Evolutionary conservation across 2,797 vertebrate genomes (phyloP).

Genomic region (Enteromius mattozi): DNA sequence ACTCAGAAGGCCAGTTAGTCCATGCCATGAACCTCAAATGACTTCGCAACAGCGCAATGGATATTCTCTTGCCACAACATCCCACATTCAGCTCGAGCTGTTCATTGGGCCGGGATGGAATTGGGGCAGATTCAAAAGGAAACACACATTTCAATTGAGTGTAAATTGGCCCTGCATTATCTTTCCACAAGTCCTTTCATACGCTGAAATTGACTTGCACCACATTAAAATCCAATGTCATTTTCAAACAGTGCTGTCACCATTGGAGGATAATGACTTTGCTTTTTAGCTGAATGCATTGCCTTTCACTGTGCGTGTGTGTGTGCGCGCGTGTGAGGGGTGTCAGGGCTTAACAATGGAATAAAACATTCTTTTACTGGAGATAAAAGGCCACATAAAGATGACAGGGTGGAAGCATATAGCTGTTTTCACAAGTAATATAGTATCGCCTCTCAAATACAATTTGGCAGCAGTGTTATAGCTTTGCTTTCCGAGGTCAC

Average conservation of each 20-base stretch:
- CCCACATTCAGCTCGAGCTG: constrained; percentile 44
- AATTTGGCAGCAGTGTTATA: constrained; percentile 37
- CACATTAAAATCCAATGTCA: constrained; percentile 70
- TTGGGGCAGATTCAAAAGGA: constrained; percentile 61
- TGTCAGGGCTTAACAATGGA: constrained; percentile 57
- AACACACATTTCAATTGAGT: constrained; percentile 64
- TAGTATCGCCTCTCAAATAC: constrained; percentile 37
- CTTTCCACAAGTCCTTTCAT: constrained; percentile 63
- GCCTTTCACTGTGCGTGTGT: constrained; percentile 52
- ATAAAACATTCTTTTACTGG: constrained; percentile 57
- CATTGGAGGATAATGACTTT: constrained; percentile 73
- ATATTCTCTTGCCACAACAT: constrained; percentile 46
- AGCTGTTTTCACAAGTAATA: constrained; percentile 45
- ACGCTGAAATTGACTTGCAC: constrained; percentile 64
- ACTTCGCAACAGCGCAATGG: constrained; percentile 39
- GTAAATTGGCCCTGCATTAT: constrained; percentile 66
- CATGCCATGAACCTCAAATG: constrained; percentile 31
- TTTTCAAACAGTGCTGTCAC: constrained; percentile 71
- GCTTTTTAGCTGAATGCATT: constrained; percentile 60
- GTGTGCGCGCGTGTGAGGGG: constrained; percentile 45
- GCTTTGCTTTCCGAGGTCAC: constrained; percentile 42
- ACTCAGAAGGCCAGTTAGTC: constrained; percentile 35
- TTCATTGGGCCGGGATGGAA: constrained; percentile 52
- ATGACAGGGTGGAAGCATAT: constrained; percentile 40
- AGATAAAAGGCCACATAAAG: constrained; percentile 50